Conservation (phyloP, 2,888 invertebrate species). For the Brenthis daphne region DNA sequence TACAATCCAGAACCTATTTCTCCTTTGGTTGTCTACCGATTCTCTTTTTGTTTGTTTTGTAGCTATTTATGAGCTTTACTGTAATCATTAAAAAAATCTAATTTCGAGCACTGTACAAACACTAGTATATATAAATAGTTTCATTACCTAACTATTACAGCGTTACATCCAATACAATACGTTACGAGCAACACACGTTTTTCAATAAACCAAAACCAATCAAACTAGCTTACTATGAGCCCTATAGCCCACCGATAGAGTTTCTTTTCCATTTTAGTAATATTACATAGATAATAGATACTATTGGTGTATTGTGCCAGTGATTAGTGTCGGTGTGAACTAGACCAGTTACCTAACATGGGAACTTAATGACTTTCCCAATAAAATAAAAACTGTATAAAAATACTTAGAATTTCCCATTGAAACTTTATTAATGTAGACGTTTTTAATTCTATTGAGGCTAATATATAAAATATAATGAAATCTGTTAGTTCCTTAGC, state of each 20-base stretch:
- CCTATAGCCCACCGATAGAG: slow-evolving; percentile 1
- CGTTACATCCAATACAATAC: slow-evolving; percentile 3
- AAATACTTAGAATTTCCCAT: neutral
- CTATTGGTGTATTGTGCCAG: neutral
- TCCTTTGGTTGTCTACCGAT: no score
- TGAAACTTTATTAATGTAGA: neutral
- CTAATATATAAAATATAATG: no score
- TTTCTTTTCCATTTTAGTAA: neutral
- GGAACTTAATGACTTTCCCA: slow-evolving; percentile 28
- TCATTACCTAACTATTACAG: slow-evolving; percentile 16
- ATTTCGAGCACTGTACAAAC: neutral
- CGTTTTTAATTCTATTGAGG: no score
- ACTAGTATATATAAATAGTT: neutral
- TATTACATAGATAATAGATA: neutral
- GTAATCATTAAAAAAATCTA: no score
- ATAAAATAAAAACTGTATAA: slow-evolving; percentile 15
- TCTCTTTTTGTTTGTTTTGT: no score
- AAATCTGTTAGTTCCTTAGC: no score
- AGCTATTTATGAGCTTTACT: no score
- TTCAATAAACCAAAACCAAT: neutral
- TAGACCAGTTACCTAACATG: slow-evolving; percentile 33
- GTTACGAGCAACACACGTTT: slow-evolving; percentile 1
- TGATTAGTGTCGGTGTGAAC: slow-evolving; percentile 30
- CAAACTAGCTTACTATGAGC: neutral
- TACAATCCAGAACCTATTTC: no score